Percentiles rank a stretch among this genome's conserved stretches.
Evolutionary conservation across 2,113 vertebrate genomes (phyloP).

Genomic region (Leucopsar rothschildi): DNA sequence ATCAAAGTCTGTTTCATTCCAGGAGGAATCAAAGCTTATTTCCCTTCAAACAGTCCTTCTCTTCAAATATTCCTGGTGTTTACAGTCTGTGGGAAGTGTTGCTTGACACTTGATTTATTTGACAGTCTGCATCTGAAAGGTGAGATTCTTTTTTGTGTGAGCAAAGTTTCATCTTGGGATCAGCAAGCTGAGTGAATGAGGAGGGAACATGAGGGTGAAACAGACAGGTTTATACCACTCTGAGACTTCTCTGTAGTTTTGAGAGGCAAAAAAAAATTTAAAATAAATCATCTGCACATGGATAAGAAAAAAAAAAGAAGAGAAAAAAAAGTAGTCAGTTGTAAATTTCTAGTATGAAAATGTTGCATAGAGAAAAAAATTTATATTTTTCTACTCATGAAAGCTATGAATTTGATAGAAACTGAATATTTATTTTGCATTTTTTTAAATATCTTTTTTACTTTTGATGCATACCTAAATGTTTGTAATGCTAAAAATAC

Average conservation of each 20-base stretch:
- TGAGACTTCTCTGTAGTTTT: background rate
- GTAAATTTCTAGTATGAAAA: background rate
- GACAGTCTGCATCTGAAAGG: background rate
- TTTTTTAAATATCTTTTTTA: background rate
- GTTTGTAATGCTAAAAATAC: background rate
- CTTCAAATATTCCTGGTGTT: background rate
- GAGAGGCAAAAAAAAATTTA: background rate
- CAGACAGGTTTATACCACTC: background rate
- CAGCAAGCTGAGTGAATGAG: background rate
- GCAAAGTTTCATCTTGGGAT: background rate
- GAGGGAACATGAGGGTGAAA: background rate
- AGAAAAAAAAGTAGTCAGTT: fast-evolving
- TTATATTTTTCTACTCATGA: background rate
- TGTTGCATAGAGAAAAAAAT: background rate
- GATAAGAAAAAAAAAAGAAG: background rate
- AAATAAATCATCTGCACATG: fast-evolving
- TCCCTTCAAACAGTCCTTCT: background rate
- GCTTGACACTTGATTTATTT: background rate
- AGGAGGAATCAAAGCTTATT: background rate
- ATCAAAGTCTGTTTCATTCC: background rate
- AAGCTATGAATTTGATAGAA: background rate
- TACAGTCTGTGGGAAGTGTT: background rate
- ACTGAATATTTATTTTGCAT: background rate
- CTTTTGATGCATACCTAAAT: background rate
- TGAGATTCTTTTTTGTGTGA: background rate